phyloP scores from a whole-genome alignment of 1,140 invertebrate species.

The Orchestia grillus region DNA sequence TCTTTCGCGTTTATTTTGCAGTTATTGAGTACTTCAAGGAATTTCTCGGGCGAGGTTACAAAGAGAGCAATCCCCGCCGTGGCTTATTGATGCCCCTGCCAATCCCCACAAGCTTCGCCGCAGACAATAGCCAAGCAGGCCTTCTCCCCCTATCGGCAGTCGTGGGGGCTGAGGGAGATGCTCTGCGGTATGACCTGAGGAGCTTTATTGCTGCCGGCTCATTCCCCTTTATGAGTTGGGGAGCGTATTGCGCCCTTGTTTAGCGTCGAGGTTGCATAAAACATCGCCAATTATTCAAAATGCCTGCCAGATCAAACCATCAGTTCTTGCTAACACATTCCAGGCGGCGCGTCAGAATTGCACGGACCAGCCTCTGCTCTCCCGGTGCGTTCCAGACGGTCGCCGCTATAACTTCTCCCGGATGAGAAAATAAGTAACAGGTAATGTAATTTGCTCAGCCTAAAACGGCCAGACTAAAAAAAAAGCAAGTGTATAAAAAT shows the following conservation, averaged over 20 bases:
- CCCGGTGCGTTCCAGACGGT: not conserved
- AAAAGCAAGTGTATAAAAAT: not conserved
- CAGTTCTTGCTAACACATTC: conserved; percentile 33
- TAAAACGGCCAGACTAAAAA: not conserved
- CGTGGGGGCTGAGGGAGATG: not conserved
- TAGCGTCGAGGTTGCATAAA: conserved; percentile 35
- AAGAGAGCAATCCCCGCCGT: not conserved
- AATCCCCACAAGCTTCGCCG: conserved; percentile 48
- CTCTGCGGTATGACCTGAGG: conserved; percentile 36
- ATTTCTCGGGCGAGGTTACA: not conserved
- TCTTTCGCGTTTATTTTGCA: not conserved
- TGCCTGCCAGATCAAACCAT: conserved; percentile 30
- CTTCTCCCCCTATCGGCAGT: not conserved
- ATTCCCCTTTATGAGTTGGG: conserved; percentile 56
- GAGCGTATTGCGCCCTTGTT: conserved; percentile 52
- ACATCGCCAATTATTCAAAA: conserved; percentile 42
- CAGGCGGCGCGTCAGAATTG: not conserved
- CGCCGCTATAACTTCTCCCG: not conserved
- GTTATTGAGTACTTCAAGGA: not conserved
- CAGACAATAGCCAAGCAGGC: conserved; percentile 48
- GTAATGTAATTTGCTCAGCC: not conserved
- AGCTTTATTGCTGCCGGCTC: conserved; percentile 47
- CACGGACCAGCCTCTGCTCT: not conserved
- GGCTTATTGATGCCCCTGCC: conserved; percentile 42
- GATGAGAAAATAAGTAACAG: not conserved